These are phyloP conservation scores for Tamandua tetradactyla DNA, from an alignment of 2,797 vertebrate species.

Conservation along the genomic window DNA sequence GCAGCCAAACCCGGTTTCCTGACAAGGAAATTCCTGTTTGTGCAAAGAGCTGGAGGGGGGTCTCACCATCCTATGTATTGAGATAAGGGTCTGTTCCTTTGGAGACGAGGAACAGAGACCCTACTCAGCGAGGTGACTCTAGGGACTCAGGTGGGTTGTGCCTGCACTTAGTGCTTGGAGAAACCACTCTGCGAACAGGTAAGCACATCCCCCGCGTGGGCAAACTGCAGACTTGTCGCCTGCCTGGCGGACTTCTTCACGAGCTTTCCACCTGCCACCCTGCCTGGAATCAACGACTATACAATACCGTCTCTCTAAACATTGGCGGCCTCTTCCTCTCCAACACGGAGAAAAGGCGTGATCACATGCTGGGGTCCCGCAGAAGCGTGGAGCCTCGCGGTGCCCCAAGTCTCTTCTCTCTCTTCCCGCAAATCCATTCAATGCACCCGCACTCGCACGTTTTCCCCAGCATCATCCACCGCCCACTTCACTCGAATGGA, in stretches of 20 bases:
- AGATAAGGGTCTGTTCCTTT: neutral
- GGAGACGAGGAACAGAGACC: neutral
- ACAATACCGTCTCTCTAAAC: neutral
- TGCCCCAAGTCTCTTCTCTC: neutral
- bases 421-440: neutral
- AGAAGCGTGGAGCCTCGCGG: neutral
- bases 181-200: neutral
- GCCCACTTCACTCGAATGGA: neutral
- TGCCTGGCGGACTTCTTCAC: neutral
- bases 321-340: neutral
- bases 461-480: neutral
- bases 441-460: neutral
- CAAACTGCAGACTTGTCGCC: neutral
- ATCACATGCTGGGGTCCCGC: neutral
- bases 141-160: neutral
- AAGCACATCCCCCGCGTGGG: neutral
- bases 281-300: neutral
- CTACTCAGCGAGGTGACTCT: neutral
- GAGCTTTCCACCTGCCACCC: neutral
- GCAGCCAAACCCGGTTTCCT: neutral
- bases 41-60: neutral
- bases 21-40: neutral
- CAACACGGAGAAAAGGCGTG: neutral
- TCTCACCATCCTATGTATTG: neutral
- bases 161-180: neutral